Evolutionary conservation across 2,888 invertebrate genomes (phyloP).

Genomic region (Drosophila fulvimacula): DNA sequence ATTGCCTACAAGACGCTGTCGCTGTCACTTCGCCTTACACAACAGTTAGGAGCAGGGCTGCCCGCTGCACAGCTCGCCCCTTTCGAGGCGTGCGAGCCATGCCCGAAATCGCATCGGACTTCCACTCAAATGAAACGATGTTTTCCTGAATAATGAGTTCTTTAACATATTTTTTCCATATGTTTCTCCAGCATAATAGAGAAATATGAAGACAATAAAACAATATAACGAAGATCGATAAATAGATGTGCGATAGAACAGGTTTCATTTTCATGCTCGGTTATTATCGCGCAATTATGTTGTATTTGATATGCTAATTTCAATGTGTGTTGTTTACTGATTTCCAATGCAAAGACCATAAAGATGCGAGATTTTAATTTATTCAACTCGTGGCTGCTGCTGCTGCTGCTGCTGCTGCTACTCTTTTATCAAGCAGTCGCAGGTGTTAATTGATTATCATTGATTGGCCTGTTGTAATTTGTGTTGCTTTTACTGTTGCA

Average conservation of each 20-base stretch:
- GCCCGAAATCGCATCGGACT: background rate
- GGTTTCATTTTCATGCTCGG: conserved; percentile 49
- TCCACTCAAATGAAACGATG: background rate
- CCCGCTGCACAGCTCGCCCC: conserved; percentile 7
- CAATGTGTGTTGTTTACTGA: conserved; percentile 47
- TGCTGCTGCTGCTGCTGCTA: conserved; percentile 46
- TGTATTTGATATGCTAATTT: conserved; percentile 83
- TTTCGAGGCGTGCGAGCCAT: conserved; percentile 14
- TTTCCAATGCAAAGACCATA: conserved; percentile 59
- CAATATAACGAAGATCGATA: conserved; percentile 24
- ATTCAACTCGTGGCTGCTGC: conserved; percentile 68
- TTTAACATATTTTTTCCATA: conserved; percentile 3
- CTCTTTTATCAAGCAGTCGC: conserved; percentile 38
- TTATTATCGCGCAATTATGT: conserved; percentile 82
- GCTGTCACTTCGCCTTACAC: conserved; percentile 79
- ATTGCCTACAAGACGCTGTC: conserved; percentile 74
- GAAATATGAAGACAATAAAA: conserved; percentile 10
- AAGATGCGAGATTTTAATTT: conserved; percentile 61
- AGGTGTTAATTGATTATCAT: conserved; percentile 79
- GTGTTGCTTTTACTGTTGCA: conserved; percentile 53
- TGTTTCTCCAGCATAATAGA: background rate
- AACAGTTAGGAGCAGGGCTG: conserved; percentile 46
- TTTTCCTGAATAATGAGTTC: conserved; percentile 4
- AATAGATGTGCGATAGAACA: conserved; percentile 28
- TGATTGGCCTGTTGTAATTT: conserved; percentile 52